Evolutionary conservation across 2,797 vertebrate species (phyloP).

Genomic region (Tenualosa thibaudeaui): DNA sequence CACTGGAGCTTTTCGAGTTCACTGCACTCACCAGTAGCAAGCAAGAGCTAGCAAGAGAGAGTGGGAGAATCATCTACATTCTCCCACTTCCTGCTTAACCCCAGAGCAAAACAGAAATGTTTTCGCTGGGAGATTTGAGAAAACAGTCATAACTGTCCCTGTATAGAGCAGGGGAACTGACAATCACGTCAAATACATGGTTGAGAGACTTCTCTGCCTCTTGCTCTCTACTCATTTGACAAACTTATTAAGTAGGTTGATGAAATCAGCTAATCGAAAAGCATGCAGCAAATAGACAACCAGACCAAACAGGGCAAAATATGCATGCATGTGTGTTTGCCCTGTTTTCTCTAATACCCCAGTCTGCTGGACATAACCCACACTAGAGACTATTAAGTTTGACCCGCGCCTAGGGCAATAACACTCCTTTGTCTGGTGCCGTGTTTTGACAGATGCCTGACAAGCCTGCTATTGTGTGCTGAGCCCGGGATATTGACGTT

Average conservation of each 20-base stretch:
- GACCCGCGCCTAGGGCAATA: background rate
- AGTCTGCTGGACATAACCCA: background rate
- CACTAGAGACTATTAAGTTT: background rate
- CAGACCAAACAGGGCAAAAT: background rate
- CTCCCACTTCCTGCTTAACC: no score
- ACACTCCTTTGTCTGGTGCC: background rate
- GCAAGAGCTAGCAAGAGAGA: no score
- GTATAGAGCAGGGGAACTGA: no score
- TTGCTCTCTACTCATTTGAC: background rate
- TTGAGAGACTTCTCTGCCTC: background rate
- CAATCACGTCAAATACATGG: no score
- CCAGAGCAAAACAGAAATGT: no score
- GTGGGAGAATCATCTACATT: no score
- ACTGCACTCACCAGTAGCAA: no score
- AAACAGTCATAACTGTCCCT: no score
- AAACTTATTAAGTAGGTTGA: background rate
- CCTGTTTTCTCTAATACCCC: background rate
- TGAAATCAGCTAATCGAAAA: background rate
- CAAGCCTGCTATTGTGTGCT: background rate
- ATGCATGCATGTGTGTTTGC: background rate
- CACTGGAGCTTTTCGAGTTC: no score
- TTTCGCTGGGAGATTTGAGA: no score
- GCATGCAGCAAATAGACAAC: background rate
- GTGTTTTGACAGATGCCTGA: constrained; percentile 9
- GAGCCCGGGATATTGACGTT: background rate